Conservation (phyloP, 1,140 invertebrate species). For the Triops cancriformis region DNA sequence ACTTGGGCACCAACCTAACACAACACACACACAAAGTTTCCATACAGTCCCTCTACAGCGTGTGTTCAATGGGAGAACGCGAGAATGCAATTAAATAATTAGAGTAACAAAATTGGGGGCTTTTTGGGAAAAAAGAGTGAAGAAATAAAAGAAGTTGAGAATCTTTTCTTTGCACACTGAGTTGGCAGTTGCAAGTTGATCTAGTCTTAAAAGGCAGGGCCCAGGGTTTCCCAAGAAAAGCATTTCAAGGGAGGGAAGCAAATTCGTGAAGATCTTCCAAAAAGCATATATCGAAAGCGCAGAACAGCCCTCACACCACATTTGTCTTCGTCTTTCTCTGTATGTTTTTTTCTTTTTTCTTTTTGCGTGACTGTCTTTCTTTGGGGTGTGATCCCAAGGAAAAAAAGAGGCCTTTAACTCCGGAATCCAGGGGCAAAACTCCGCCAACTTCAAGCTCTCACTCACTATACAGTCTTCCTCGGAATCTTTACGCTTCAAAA, state of each 20-base stretch:
- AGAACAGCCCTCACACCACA: constrained; percentile 9
- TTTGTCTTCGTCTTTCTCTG: constrained; percentile 10
- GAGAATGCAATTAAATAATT: neutral
- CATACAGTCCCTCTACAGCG: neutral
- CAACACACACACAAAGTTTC: neutral
- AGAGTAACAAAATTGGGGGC: neutral
- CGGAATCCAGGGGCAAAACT: neutral
- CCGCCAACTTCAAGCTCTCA: neutral
- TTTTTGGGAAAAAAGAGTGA: neutral
- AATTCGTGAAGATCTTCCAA: constrained; percentile 1
- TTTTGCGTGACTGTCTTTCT: neutral
- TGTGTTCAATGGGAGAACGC: neutral
- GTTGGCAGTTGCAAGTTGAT: neutral
- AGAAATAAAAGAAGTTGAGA: neutral
- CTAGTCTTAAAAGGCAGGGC: neutral
- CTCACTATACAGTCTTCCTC: neutral
- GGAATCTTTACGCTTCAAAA: constrained; percentile 14
- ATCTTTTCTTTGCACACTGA: neutral
- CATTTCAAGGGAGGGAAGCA: neutral
- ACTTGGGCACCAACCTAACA: neutral
- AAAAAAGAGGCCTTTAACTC: neutral
- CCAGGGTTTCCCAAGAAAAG: too few relatives aligned
- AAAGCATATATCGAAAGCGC: constrained; percentile 14
- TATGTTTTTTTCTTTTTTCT: neutral
- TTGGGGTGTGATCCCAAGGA: too few relatives aligned